A percentile compares a stretch with the other conserved stretches of the same genome.
Evolutionary conservation across 2,797 vertebrate species (phyloP).

Genomic region (Sphenopsis melanotis): DNA sequence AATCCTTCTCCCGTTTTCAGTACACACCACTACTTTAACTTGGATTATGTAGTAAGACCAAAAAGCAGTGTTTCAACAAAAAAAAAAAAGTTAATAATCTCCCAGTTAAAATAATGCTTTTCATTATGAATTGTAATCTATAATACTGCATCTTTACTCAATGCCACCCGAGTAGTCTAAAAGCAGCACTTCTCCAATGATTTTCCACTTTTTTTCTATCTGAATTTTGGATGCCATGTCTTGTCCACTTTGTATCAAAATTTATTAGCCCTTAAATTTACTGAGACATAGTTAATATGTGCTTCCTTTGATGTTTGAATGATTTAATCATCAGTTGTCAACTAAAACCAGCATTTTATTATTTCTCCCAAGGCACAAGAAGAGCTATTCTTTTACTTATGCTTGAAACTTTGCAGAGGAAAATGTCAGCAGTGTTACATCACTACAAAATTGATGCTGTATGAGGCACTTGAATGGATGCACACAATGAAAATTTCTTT

Average conservation of each 20-base stretch:
- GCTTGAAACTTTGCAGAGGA: neutral
- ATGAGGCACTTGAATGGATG: neutral
- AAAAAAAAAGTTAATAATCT: neutral
- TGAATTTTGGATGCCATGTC: neutral
- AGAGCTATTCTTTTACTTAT: neutral
- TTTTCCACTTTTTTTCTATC: neutral
- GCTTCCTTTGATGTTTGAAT: neutral
- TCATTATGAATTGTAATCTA: neutral
- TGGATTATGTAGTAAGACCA: neutral
- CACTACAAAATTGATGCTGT: neutral
- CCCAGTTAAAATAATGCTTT: neutral
- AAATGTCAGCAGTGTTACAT: neutral
- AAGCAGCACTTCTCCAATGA: neutral
- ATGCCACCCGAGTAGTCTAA: neutral
- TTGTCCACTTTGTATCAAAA: neutral
- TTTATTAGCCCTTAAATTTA: neutral
- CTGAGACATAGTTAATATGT: neutral
- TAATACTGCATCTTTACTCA: neutral
- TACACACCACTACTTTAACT: neutral
- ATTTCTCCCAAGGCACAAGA: neutral
- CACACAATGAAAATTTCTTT: neutral
- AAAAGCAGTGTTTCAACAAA: neutral
- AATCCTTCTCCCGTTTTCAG: neutral
- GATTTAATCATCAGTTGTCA: neutral
- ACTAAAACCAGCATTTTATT: neutral